Conservation (phyloP, 2,888 invertebrate species). For the Hyposoter dolosus region DNA sequence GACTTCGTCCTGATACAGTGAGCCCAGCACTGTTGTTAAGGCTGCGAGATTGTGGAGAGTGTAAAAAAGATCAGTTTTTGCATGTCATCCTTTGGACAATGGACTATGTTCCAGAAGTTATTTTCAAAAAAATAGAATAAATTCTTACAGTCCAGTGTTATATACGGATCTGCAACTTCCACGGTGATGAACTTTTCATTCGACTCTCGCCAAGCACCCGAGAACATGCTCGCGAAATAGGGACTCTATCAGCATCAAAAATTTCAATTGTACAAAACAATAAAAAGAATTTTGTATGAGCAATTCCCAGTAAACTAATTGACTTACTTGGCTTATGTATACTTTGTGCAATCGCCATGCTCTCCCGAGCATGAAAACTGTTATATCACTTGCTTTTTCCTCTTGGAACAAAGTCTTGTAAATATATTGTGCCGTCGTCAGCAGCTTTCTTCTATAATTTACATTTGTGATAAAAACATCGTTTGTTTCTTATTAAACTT, state of each 20-base stretch:
- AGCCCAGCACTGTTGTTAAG: conserved; percentile 90
- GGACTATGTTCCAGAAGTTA: background rate
- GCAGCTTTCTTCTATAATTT: conserved; percentile 87
- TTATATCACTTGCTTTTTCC: conserved; percentile 91
- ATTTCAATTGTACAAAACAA: background rate
- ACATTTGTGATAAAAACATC: background rate
- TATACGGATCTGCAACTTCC: conserved; percentile 90
- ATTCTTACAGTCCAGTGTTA: conserved; percentile 88
- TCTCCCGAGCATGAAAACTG: conserved; percentile 89
- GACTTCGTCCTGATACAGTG: conserved; percentile 91
- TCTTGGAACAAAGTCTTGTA: conserved; percentile 91
- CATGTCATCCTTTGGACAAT: background rate
- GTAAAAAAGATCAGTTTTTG: background rate
- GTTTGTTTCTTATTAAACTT: background rate
- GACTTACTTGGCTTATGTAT: conserved; percentile 89
- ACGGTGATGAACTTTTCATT: conserved; percentile 88
- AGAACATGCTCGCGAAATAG: conserved; percentile 93
- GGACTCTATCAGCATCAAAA: conserved; percentile 86
- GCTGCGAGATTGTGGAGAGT: conserved; percentile 84
- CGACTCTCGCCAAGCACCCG: conserved; percentile 91
- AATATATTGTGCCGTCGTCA: conserved; percentile 92
- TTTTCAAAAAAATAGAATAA: background rate
- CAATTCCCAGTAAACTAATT: background rate
- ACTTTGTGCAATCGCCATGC: conserved; percentile 92
- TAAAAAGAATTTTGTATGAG: background rate